These are phyloP conservation scores for Leptinotarsa lineolata DNA, from an alignment of 1,140 invertebrate genomes.

Conservation along the genomic window DNA sequence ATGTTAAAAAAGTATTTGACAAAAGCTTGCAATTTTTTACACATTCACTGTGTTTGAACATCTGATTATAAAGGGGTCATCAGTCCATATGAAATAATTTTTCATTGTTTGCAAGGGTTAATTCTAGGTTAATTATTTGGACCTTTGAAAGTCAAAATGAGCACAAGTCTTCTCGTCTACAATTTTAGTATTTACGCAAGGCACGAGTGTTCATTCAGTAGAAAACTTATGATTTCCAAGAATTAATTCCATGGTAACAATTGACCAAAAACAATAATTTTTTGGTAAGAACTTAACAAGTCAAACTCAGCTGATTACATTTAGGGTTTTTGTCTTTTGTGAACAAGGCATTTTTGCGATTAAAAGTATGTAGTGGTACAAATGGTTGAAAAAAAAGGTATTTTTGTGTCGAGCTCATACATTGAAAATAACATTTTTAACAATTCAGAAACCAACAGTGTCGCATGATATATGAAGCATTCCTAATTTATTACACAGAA, in stretches of 20 bases:
- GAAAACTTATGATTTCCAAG: slow-evolving; percentile 13
- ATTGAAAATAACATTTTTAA: no score
- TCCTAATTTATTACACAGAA: no score
- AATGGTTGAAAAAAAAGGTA: no score
- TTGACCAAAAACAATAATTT: not conserved
- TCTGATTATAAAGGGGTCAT: slow-evolving; percentile 4
- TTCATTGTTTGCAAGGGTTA: slow-evolving; percentile 1
- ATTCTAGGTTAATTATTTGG: slow-evolving; percentile 9
- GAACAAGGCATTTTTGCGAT: no score
- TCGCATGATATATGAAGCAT: no score
- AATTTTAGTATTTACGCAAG: slow-evolving; percentile 24
- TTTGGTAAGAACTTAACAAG: not conserved
- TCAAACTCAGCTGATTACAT: slow-evolving; percentile 36
- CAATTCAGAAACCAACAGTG: no score
- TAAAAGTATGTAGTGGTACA: no score
- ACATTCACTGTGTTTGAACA: slow-evolving; percentile 8
- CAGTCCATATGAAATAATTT: not conserved
- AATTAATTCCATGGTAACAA: not conserved
- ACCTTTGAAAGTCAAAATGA: not conserved
- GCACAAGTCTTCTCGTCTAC: slow-evolving; percentile 20
- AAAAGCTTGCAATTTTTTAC: slow-evolving; percentile 20
- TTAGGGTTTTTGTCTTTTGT: no score
- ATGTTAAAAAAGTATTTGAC: slow-evolving; percentile 34
- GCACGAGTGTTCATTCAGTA: slow-evolving; percentile 21
- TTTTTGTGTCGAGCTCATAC: no score